Conservation (phyloP, 2,113 vertebrate genomes). For the Varanus salvator region DNA sequence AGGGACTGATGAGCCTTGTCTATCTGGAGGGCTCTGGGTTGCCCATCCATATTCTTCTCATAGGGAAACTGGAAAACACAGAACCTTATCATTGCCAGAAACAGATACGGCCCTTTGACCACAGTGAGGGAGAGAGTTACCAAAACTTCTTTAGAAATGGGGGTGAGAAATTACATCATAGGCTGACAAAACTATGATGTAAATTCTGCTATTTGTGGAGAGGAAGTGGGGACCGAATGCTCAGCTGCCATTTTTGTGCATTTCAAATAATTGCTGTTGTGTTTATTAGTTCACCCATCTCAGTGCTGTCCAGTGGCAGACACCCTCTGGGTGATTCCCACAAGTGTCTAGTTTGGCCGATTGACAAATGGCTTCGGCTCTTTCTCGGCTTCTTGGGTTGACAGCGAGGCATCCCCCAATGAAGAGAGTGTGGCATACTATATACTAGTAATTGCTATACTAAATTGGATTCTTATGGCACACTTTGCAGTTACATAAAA, state of each 20-base stretch:
- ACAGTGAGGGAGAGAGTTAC: too few species aligned
- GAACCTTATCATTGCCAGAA: too few species aligned
- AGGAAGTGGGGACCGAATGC: background rate
- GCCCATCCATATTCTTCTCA: too few species aligned
- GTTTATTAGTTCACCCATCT: background rate
- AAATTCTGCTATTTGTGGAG: too few species aligned
- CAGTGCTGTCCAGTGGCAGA: too few species aligned
- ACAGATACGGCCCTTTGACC: too few species aligned
- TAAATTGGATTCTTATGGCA: slow-evolving; percentile 63
- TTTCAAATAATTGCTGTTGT: background rate
- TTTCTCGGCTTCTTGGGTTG: background rate
- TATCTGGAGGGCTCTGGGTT: too few species aligned
- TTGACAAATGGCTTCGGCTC: background rate
- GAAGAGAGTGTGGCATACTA: background rate
- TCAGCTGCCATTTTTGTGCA: background rate
- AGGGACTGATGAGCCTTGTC: too few species aligned
- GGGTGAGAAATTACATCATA: background rate
- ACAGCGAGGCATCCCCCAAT: background rate
- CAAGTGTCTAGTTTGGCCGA: background rate
- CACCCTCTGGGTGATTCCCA: too few species aligned
- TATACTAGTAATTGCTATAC: slow-evolving; percentile 27
- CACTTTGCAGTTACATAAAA: slow-evolving; percentile 38
- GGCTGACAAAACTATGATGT: too few species aligned
- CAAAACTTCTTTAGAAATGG: background rate
- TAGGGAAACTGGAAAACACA: too few species aligned